phyloP scores from a whole-genome alignment of 2,888 invertebrate species.

The Dryococelus australis region DNA sequence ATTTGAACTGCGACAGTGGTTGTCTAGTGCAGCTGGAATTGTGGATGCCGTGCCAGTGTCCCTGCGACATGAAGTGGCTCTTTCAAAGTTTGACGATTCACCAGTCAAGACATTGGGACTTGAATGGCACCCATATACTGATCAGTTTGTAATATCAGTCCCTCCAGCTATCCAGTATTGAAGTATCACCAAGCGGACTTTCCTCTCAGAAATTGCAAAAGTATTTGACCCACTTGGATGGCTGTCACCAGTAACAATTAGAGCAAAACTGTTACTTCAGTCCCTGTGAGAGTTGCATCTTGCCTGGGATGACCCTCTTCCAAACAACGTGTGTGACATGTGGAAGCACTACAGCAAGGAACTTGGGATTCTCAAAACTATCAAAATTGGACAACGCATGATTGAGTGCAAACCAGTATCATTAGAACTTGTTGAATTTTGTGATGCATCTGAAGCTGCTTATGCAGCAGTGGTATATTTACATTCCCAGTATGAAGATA shows the following conservation, averaged over 20 bases:
- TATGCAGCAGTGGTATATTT: not conserved
- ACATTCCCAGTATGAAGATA: not conserved
- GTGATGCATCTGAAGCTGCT: not conserved
- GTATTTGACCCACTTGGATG: not conserved
- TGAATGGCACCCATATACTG: not conserved
- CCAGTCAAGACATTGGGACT: not conserved
- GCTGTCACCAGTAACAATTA: not conserved
- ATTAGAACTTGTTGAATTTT: not conserved
- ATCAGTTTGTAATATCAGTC: not conserved
- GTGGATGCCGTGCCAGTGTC: not conserved
- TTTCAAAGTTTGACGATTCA: not conserved
- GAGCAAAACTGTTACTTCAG: not conserved
- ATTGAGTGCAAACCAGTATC: not conserved
- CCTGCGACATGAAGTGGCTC: not conserved
- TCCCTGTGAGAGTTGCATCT: not conserved
- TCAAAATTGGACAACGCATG: not conserved
- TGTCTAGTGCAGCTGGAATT: not conserved
- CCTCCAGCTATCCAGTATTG: no score
- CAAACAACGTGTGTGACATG: not conserved
- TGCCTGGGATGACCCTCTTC: not conserved
- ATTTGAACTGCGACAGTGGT: not conserved
- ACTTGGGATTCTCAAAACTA: not conserved
- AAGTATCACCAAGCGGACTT: not conserved
- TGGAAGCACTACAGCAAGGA: not conserved
- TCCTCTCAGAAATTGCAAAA: not conserved